Evolutionary conservation across 2,797 vertebrate species (phyloP).

Genomic region (Artibeus lituratus): DNA sequence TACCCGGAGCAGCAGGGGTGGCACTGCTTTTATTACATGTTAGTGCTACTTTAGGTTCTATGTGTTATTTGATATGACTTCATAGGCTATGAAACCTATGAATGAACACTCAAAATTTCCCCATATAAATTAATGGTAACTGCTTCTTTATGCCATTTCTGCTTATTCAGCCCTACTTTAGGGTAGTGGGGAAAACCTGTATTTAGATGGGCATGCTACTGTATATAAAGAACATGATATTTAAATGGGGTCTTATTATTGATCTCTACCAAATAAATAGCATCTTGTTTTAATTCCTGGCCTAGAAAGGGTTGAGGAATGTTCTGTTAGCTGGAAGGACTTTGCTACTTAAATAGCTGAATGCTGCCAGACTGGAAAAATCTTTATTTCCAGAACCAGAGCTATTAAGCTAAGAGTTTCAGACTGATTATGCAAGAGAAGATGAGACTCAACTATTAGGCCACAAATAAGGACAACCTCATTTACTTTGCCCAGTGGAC

Average conservation of each 20-base stretch:
- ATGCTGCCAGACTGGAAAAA: neutral
- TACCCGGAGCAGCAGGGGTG: neutral
- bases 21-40: neutral
- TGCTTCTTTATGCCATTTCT: neutral
- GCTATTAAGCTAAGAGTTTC: neutral
- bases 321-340: neutral
- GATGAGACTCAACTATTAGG: neutral
- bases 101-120: neutral
- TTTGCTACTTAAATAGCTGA: neutral
- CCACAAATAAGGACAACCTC: neutral
- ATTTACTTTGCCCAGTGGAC: slow-evolving; percentile 13
- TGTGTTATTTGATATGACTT: neutral
- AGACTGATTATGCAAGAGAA: slow-evolving; percentile 35
- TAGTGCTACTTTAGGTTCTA: neutral
- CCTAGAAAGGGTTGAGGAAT: neutral
- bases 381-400: neutral
- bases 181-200: neutral
- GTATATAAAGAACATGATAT: neutral
- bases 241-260: neutral
- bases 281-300: neutral
- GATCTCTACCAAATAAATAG: neutral
- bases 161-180: neutral
- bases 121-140: neutral
- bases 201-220: neutral
- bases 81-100: neutral